phyloP scores from a whole-genome alignment of 30 jellyfish, hydroid and myxozoan genomes.

The Turritopsis dohrnii region DNA sequence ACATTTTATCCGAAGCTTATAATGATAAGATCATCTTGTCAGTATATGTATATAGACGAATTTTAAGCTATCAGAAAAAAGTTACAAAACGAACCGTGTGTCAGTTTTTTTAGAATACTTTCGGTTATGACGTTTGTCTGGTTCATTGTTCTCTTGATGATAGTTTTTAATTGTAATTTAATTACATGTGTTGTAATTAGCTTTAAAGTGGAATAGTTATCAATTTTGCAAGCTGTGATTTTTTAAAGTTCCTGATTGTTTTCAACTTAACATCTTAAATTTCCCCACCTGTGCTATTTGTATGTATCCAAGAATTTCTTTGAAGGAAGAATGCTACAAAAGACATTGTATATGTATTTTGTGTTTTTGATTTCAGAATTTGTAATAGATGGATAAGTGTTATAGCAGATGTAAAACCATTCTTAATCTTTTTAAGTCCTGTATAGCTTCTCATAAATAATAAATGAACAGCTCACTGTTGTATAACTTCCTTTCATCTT shows the following conservation, averaged over 20 bases:
- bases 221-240: not conserved
- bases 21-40: too few relatives aligned
- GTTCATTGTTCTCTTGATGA: not conserved
- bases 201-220: not conserved
- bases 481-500: not conserved
- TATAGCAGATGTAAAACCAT: not conserved
- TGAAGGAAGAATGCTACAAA: too few relatives aligned
- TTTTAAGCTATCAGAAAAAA: too few relatives aligned
- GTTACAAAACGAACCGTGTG: too few relatives aligned
- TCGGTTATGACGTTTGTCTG: not conserved
- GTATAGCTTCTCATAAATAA: not conserved
- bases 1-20: too few relatives aligned
- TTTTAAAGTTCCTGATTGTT: not conserved
- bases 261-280: not conserved
- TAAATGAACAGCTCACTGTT: not conserved
- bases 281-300: not conserved
- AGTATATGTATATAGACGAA: too few relatives aligned
- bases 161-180: not conserved
- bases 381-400: not conserved
- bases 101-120: too few relatives aligned
- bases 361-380: not conserved
- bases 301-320: not conserved
- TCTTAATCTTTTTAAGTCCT: not conserved
- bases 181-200: not conserved
- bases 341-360: too few relatives aligned